Conservation (phyloP, 30 jellyfish, hydroid and myxozoan species). For the Turritopsis rubra region DNA sequence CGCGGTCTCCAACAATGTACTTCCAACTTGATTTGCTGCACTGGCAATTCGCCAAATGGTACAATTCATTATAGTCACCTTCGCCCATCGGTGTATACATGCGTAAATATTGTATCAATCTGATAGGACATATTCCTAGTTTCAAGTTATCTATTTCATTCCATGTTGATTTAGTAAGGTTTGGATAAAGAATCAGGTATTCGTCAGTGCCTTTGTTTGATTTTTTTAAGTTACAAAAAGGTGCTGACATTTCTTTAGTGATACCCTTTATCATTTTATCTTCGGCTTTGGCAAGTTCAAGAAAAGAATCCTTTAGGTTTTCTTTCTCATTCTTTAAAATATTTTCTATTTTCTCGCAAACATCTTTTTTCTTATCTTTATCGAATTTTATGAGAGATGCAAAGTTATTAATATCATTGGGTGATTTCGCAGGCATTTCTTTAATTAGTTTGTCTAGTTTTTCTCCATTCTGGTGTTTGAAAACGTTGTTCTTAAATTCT, state of each 20-base stretch:
- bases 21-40: neutral
- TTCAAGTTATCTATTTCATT: neutral
- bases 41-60: conserved; percentile 16
- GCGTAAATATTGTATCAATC: conserved; percentile 1
- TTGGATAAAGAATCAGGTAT: neutral
- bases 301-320: neutral
- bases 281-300: neutral
- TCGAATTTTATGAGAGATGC: neutral
- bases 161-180: neutral
- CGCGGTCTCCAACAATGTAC: conserved; percentile 12
- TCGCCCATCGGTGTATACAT: conserved; percentile 2
- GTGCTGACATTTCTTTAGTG: neutral
- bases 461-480: neutral
- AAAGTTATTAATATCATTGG: neutral
- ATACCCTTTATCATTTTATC: neutral
- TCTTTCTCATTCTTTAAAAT: neutral
- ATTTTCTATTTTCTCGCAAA: neutral
- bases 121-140: conserved; percentile 2
- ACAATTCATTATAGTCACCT: conserved; percentile 18
- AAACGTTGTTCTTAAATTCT: neutral
- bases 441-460: neutral
- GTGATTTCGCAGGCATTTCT: neutral
- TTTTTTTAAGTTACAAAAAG: neutral
- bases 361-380: neutral
- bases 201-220: neutral